phyloP scores from a whole-genome alignment of 2,888 invertebrate species.

The Yponomeuta sedellus region DNA sequence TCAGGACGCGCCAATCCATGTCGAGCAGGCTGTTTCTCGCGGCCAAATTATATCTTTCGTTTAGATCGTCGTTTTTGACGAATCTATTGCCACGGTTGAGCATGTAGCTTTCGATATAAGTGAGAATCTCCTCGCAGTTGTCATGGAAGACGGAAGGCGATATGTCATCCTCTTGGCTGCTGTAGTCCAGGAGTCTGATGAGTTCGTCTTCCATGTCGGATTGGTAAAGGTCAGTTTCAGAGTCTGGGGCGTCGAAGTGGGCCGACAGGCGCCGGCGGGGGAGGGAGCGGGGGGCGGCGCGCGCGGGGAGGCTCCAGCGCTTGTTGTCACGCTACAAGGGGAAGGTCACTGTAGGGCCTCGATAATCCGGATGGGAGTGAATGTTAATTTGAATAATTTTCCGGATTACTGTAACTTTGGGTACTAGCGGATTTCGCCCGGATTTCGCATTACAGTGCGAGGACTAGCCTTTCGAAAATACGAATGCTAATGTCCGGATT shows the following conservation, averaged over 20 bases:
- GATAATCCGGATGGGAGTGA: too few species aligned
- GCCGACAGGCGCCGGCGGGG: slow-evolving; percentile 46
- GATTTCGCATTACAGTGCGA: too few species aligned
- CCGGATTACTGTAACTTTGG: too few species aligned
- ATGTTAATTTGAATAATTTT: too few species aligned
- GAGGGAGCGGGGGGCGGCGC: slow-evolving; percentile 46
- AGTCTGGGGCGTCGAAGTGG: slow-evolving; percentile 67
- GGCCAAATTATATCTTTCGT: slow-evolving; percentile 56
- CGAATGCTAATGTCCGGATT: too few species aligned
- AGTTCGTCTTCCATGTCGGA: slow-evolving; percentile 88
- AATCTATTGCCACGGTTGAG: slow-evolving; percentile 34
- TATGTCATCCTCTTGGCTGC: slow-evolving; percentile 78
- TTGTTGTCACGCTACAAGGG: slow-evolving; percentile 58
- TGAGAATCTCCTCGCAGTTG: slow-evolving; percentile 60
- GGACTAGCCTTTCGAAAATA: too few species aligned
- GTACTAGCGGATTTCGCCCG: too few species aligned
- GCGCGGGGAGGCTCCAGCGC: slow-evolving; percentile 67
- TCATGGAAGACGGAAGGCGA: slow-evolving; percentile 66
- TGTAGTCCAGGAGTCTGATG: slow-evolving; percentile 82
- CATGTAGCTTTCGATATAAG: slow-evolving; percentile 59
- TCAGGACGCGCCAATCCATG: slow-evolving; percentile 69
- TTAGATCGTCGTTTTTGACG: slow-evolving; percentile 43
- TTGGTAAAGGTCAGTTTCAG: slow-evolving; percentile 85
- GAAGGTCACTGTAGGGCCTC: neutral
- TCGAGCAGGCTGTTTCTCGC: slow-evolving; percentile 58